Base-by-base conservation (phyloP, 2,888 invertebrate genomes). In the Mesodorylaimus sp. region DNA sequence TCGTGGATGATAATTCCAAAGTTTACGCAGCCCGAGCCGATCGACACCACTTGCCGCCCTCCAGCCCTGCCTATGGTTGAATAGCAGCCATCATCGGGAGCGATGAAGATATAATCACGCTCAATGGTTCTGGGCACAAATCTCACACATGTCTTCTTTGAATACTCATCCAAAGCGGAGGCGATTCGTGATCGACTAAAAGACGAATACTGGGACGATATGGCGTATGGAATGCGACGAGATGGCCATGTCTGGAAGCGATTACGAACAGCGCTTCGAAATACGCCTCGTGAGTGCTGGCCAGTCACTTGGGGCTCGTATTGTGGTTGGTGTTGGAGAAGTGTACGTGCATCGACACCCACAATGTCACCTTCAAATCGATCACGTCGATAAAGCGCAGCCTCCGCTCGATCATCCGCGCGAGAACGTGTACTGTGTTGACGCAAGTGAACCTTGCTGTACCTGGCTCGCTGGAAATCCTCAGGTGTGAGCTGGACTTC, bases 41-140 rank as follows among this genome's bases (percentile, higher is more conserved):
- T n/a, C 5, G 41, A 39, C 41, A 39, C 41, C 21, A n/a, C 21
- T 19, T 39, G 41, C 19, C 41, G 41, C 5, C 41, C 41, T 10
- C 41, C 41, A 5, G 21, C 5, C 7, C 21, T 5, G 5, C 41
- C 41, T n/a, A 39, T 23, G 19, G 21, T 39, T 19, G 45, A 45
- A 25, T 45, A 45, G 19, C 45, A 45, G 5, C 45, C 45, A 7
- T 45, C n/a, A 24, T 45, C 45, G 5, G 45, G 45, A 5, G 27
- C 5, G 16, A 45, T 7, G 27, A 24, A 45, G 5, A 45, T 19
- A 24, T 45, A 45, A 26, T 45, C 45, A 5, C 3, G 16, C 7
- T 45, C n/a, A 23, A 3, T 16, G 19, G n/a, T 27, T n/a, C 45
- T 5, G 7, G 45, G 45, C 5, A 45, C 45, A 45, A 45, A 45